These are phyloP conservation scores for Pollenia labialis DNA, from an alignment of 2,888 invertebrate species.

Conservation along the genomic window DNA sequence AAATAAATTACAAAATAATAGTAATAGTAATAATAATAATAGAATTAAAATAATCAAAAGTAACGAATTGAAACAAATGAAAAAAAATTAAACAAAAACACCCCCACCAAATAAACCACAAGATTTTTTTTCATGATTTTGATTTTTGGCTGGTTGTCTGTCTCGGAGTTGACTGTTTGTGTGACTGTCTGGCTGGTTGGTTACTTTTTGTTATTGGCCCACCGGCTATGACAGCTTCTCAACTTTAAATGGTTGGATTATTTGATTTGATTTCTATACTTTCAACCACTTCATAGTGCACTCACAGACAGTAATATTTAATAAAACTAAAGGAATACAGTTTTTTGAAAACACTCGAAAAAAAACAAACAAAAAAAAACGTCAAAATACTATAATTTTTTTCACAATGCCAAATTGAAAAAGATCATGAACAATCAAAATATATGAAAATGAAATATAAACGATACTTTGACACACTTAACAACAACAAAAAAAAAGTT, in stretches of 20 bases:
- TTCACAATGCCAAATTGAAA: conserved; percentile 74
- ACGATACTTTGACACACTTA: conserved; percentile 72
- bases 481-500: conserved; percentile 26
- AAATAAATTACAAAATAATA: conserved; percentile 65
- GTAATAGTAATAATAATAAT: conserved; percentile 48
- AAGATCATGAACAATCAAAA: conserved; percentile 74
- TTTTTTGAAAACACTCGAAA: conserved; percentile 8
- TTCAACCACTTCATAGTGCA: conserved; percentile 46
- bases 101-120: conserved; percentile 50
- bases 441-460: conserved; percentile 62
- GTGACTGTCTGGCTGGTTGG: conserved; percentile 42
- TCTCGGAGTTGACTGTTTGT: conserved; percentile 14
- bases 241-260: conserved; percentile 70
- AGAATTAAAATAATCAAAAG: conserved; percentile 69
- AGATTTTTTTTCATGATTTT: conserved; percentile 24
- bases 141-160: conserved; percentile 30
- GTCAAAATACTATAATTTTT: conserved; percentile 58
- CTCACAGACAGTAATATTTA: conserved; percentile 31
- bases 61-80: conserved; percentile 60
- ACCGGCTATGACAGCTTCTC: conserved; percentile 74
- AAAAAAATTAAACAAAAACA: conserved; percentile 47
- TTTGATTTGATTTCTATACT: conserved; percentile 61
- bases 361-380: conserved; percentile 29
- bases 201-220: conserved; percentile 62
- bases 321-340: conserved; percentile 54